Conservation (phyloP, 2,888 invertebrate genomes). For the Tipula vernalis region DNA sequence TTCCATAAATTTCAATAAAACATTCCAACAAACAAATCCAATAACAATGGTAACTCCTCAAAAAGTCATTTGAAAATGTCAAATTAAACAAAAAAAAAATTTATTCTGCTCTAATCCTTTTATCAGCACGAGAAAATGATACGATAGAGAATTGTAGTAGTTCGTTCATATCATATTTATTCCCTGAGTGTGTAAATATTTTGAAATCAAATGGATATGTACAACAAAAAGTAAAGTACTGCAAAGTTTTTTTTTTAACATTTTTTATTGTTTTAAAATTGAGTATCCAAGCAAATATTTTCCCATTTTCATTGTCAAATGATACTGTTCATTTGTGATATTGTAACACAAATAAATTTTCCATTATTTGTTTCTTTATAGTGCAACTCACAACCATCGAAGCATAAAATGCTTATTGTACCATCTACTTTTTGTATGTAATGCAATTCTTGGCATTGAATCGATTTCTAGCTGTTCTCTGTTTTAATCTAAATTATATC, state of each 20-base stretch:
- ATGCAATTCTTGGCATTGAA: neutral
- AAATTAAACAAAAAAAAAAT: neutral
- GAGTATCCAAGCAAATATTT: neutral
- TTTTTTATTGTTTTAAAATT: neutral
- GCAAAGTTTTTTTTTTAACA: neutral
- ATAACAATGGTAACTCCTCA: neutral
- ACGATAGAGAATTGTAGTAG: neutral
- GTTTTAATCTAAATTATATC: neutral
- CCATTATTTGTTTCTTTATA: neutral
- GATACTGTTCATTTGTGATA: neutral
- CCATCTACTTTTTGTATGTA: neutral
- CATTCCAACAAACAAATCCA: neutral
- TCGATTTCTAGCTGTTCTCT: neutral
- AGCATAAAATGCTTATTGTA: neutral
- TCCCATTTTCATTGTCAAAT: neutral
- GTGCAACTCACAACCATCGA: neutral
- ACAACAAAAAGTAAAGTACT: neutral
- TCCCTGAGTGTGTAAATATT: neutral
- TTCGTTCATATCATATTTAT: neutral
- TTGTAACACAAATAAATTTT: neutral
- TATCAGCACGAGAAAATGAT: neutral
- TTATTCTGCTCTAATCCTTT: neutral
- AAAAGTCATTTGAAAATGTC: neutral
- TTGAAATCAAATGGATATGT: neutral
- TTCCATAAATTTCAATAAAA: neutral